Percentiles rank a stretch among this genome's conserved stretches.
Conservation (phyloP, 2,888 invertebrate species). For the Cabera pusaria region DNA sequence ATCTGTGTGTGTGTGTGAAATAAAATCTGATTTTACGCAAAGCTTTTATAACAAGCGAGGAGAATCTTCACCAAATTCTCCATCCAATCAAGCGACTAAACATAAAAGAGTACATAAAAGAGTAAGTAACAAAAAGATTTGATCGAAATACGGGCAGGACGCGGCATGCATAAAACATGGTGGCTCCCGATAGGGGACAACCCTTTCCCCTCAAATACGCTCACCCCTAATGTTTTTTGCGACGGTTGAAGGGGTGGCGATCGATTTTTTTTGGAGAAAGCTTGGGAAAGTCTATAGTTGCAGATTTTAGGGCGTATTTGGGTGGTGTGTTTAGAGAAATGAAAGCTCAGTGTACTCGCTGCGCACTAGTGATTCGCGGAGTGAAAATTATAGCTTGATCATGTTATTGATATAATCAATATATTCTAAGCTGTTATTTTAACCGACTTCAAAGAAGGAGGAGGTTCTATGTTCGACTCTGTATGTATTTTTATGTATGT, state of each 20-base stretch:
- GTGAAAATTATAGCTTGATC: too few relatives aligned
- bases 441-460: too few relatives aligned
- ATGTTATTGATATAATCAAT: too few relatives aligned
- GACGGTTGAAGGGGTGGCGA: conserved; percentile 49
- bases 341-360: too few relatives aligned
- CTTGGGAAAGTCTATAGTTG: conserved; percentile 24
- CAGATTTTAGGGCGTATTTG: conserved; percentile 6
- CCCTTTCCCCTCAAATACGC: conserved; percentile 71
- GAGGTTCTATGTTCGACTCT: too few relatives aligned
- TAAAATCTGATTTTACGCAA: too few relatives aligned
- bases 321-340: too few relatives aligned
- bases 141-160: conserved; percentile 56
- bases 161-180: conserved; percentile 78
- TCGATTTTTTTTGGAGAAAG: conserved; percentile 46
- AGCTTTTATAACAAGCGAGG: too few relatives aligned
- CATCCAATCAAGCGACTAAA: conserved; percentile 18
- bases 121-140: conserved; percentile 59
- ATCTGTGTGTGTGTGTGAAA: too few relatives aligned
- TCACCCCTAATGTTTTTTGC: conserved; percentile 64
- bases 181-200: conserved; percentile 51
- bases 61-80: conserved; percentile 4
- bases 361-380: too few relatives aligned
- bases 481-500: too few relatives aligned
- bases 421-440: too few relatives aligned
- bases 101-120: conserved; percentile 28